Evolutionary conservation across 2,888 invertebrate genomes (phyloP).

Genomic region (Cantharis rustica): DNA sequence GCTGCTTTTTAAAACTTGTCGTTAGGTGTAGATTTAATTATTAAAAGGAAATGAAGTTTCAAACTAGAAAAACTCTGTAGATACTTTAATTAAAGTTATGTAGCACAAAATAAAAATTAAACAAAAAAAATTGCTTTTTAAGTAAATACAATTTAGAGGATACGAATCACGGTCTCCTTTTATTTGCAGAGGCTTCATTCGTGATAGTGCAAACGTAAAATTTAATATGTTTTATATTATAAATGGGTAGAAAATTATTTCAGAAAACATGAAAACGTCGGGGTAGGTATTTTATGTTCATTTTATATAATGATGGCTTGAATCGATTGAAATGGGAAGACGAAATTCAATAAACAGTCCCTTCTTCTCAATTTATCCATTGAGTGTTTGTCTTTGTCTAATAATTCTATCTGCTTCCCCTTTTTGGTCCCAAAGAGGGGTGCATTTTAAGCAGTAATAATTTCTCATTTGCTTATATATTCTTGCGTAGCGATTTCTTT

Average conservation of each 20-base stretch:
- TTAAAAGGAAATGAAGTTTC: background rate
- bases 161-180: background rate
- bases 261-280: background rate
- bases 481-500: background rate
- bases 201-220: background rate
- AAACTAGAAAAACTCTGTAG: background rate
- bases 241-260: background rate
- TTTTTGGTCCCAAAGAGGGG: conserved; percentile 8
- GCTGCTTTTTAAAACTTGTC: background rate
- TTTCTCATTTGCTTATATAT: background rate
- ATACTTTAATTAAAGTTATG: conserved; percentile 20
- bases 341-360: conserved; percentile 17
- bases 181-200: background rate
- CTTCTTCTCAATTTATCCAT: conserved; percentile 10
- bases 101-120: conserved; percentile 7
- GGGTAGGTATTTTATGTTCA: background rate
- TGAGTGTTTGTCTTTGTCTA: conserved; percentile 17
- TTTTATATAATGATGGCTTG: background rate
- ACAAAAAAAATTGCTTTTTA: conserved; percentile 6
- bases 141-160: background rate
- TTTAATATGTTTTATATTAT: background rate
- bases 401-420: background rate
- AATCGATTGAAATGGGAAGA: background rate
- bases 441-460: conserved; percentile 26
- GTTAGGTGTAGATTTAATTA: background rate